Base-by-base conservation (phyloP, 2,113 vertebrate genomes). In the Pholis gunnellus region DNA sequence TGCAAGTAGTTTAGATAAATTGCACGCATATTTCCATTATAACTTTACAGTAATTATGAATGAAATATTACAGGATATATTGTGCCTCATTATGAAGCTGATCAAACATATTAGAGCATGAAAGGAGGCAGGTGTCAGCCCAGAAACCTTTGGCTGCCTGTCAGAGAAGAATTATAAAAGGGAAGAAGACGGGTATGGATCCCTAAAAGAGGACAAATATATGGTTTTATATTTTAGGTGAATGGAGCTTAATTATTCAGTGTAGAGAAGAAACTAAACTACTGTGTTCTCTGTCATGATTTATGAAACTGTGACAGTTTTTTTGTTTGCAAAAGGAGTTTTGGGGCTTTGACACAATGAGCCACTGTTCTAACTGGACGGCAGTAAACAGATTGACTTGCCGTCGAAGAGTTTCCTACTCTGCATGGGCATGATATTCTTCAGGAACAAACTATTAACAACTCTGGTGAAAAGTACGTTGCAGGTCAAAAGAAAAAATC, bases 31-130 rank as follows among this genome's bases (percentile, higher is more conserved):
- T 11, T 66, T 86, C 48, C 38, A 69, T 77, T 69, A 79, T 36
- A 61, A 73, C 67, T 83, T 69, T 22, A 71, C 1, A 36, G 69
- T 82, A 64, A 84, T 80, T 84, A 69, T 31, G 20, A 81, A 56
- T 56, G 56, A 81, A 78, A 72, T 70, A 71, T 82, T 57, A 69
- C 57, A 65, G 46, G 81, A 69, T 42, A 8, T 25, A 27, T 31
- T 68, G 22, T 64, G 20, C 25, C 11, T 60, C 65, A 75, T 74
- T 83, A 31, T 60, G 61, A 72, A 50, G 64, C 31, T 56, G 40
- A 59, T 81, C 67, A 79, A 75, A 63, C 25, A n/a, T 52, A 44
- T 60, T 59, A 64, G 14, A 29, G 65, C 5, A 71, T 6, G 36
- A 56, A 80, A 79, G 34, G 27, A 29, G 44, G 27, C 57, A 72